Conservation (phyloP, 2,888 invertebrate genomes). For the Melolontha melolontha region DNA sequence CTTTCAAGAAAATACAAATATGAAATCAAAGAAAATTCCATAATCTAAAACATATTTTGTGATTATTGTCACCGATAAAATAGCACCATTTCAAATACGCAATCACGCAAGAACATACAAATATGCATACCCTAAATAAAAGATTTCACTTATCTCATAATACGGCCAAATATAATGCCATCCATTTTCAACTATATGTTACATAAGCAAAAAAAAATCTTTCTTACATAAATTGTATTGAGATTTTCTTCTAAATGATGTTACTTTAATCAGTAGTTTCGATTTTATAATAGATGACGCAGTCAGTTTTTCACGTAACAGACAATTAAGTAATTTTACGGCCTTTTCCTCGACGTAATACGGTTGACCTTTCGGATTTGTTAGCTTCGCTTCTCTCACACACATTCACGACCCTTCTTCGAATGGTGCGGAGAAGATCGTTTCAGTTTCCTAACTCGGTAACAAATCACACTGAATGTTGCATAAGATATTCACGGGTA, state of each 20-base stretch:
- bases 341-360: conserved; percentile 16
- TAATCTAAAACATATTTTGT: too few relatives aligned
- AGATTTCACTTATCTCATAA: too few relatives aligned
- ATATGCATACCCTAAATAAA: too few relatives aligned
- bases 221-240: background rate
- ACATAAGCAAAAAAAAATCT: too few relatives aligned
- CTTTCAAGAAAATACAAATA: too few relatives aligned
- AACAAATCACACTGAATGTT: conserved; percentile 15
- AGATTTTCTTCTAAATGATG: background rate
- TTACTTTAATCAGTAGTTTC: background rate
- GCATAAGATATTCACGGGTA: conserved; percentile 4
- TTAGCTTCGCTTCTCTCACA: conserved; percentile 11
- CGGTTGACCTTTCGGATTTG: conserved; percentile 24
- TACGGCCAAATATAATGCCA: too few relatives aligned
- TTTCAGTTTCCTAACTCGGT: background rate
- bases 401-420: conserved; percentile 24
- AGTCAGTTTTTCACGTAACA: conserved; percentile 19
- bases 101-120: too few relatives aligned
- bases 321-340: conserved; percentile 36
- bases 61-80: too few relatives aligned
- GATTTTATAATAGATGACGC: background rate
- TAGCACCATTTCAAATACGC: too few relatives aligned
- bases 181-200: too few relatives aligned
- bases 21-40: too few relatives aligned
- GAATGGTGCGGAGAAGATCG: background rate